These are phyloP conservation scores for Nyleta sp. DNA, from an alignment of 2,888 invertebrate species.

Conservation along the genomic window DNA sequence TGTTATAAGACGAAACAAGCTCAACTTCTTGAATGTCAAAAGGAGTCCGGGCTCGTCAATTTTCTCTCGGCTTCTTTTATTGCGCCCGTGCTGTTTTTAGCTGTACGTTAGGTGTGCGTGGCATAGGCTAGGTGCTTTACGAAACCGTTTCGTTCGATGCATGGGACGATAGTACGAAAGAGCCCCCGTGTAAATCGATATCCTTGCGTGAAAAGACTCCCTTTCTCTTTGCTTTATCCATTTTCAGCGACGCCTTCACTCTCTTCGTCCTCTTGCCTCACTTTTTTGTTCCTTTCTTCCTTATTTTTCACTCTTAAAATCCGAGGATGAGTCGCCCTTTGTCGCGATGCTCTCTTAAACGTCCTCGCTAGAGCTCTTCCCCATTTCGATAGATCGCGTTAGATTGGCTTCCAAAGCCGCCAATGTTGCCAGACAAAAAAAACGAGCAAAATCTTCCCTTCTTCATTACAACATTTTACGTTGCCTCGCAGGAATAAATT, in stretches of 20 bases:
- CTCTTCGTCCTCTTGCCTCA: slow-evolving; percentile 56
- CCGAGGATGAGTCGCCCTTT: slow-evolving; percentile 68
- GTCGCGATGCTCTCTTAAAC: slow-evolving; percentile 70
- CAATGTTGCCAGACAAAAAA: slow-evolving; percentile 55
- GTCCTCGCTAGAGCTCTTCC: slow-evolving; percentile 63
- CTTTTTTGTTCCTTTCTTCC: slow-evolving; percentile 51
- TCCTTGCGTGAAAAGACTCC: slow-evolving; percentile 68
- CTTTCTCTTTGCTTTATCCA: slow-evolving; percentile 66
- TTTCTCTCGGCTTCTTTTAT: slow-evolving; percentile 44
- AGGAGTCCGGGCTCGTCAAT: slow-evolving; percentile 54
- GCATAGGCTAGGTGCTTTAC: slow-evolving; percentile 57
- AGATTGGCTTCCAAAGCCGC: slow-evolving; percentile 66
- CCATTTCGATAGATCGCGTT: slow-evolving; percentile 66
- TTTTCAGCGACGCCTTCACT: slow-evolving; percentile 63
- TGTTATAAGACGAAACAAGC: no score
- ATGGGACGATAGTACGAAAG: slow-evolving; percentile 69
- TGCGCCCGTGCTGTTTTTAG: slow-evolving; percentile 45
- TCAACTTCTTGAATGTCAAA: slow-evolving; percentile 62
- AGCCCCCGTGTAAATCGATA: slow-evolving; percentile 75
- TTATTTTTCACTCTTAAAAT: slow-evolving; percentile 62
- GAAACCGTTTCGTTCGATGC: slow-evolving; percentile 51
- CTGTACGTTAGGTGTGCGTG: slow-evolving; percentile 36
- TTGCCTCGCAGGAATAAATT: slow-evolving; percentile 44
- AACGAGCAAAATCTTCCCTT: slow-evolving; percentile 43
- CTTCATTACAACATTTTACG: slow-evolving; percentile 56